phyloP scores from a whole-genome alignment of 2,113 vertebrate species.

The Sisor rabdophorus region DNA sequence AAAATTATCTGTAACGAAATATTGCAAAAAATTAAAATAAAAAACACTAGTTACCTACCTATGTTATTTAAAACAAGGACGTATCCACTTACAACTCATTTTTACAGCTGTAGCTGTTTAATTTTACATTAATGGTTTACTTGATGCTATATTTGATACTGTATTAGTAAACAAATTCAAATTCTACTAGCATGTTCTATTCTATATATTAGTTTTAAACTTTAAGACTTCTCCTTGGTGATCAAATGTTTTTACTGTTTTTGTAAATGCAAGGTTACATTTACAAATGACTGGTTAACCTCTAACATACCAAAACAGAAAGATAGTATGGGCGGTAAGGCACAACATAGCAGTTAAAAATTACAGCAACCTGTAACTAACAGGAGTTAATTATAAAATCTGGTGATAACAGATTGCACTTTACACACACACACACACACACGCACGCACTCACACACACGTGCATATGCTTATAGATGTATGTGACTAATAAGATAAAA shows the following conservation, averaged over 20 bases:
- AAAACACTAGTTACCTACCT: too few relatives aligned
- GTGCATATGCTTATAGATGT: slow-evolving; percentile 6
- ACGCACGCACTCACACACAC: too few relatives aligned
- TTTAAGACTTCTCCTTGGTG: neutral
- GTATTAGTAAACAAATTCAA: too few relatives aligned
- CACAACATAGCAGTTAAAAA: slow-evolving; percentile 40
- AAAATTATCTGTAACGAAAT: too few relatives aligned
- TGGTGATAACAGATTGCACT: slow-evolving; percentile 12
- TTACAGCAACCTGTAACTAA: slow-evolving; percentile 1
- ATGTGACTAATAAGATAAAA: slow-evolving; percentile 39
- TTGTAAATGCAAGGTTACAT: slow-evolving; percentile 48
- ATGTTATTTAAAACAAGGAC: too few relatives aligned
- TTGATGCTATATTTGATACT: too few relatives aligned
- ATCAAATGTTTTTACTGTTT: slow-evolving; percentile 36
- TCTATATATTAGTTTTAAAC: too few relatives aligned
- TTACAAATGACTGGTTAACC: slow-evolving; percentile 53
- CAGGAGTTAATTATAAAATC: slow-evolving; percentile 45
- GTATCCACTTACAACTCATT: too few relatives aligned
- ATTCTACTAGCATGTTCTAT: too few relatives aligned
- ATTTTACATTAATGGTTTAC: too few relatives aligned
- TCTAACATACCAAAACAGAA: slow-evolving; percentile 19
- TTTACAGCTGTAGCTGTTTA: too few relatives aligned
- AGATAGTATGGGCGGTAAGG: neutral
- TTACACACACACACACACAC: neutral
- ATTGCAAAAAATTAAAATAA: too few relatives aligned